Conservation (phyloP, 1,140 invertebrate genomes). For the Drosophila sturtevanti region DNA sequence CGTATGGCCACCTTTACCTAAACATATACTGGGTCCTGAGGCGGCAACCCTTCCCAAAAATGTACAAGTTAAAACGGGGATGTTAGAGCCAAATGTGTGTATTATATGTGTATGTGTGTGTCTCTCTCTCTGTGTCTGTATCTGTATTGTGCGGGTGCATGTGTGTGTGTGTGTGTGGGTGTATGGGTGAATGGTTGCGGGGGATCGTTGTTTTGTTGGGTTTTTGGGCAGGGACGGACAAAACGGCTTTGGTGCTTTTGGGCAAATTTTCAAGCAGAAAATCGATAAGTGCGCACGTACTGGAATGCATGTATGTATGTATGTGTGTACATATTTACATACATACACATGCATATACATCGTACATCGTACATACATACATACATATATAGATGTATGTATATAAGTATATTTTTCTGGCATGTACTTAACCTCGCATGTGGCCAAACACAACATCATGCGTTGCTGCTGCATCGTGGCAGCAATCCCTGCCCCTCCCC, state of each 20-base stretch:
- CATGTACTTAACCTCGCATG: conserved; percentile 14
- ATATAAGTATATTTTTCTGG: conserved; percentile 9
- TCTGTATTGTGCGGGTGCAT: background rate
- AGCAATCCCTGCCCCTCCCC: too few relatives aligned
- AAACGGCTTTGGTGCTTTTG: conserved; percentile 28
- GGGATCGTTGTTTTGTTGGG: conserved; percentile 8
- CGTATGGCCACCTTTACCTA: conserved; percentile 10
- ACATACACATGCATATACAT: conserved; percentile 19
- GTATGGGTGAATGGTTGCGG: conserved; percentile 1
- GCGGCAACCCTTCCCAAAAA: conserved; percentile 49
- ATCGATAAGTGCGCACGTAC: conserved; percentile 60
- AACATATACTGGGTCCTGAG: conserved; percentile 5
- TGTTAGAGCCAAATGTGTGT: conserved; percentile 6
- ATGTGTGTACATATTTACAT: conserved; percentile 5
- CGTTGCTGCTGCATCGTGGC: conserved; percentile 20
- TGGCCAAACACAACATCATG: conserved; percentile 49
- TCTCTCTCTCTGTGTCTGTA: conserved; percentile 7
- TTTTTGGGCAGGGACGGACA: conserved; percentile 3
- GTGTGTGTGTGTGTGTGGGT: background rate
- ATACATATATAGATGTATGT: conserved; percentile 9
- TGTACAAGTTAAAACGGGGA: conserved; percentile 13
- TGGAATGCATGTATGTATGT: conserved; percentile 39
- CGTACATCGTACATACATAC: conserved; percentile 33
- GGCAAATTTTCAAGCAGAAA: conserved; percentile 58
- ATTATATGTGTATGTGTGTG: background rate